Percentiles rank a stretch among this genome's conserved stretches.
These are phyloP conservation scores for Siniperca knerii DNA, from an alignment of 2,113 vertebrate genomes.

Conservation along the genomic window DNA sequence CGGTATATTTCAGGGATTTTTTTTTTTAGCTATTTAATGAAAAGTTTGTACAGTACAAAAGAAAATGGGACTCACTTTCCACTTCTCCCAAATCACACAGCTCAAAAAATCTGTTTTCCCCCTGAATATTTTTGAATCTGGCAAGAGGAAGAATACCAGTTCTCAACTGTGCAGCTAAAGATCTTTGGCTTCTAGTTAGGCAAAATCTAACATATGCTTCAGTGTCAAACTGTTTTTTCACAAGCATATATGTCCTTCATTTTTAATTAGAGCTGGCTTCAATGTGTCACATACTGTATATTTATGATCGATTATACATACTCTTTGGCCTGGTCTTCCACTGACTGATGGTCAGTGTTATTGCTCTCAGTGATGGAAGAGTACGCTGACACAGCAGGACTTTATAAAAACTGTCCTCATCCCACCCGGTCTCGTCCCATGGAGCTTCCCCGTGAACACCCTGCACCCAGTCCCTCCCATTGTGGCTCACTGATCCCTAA, in stretches of 20 bases:
- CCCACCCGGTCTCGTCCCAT: slow-evolving; percentile 38
- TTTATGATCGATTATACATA: not conserved
- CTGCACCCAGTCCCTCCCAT: not conserved
- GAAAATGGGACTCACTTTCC: not conserved
- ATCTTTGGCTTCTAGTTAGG: not conserved
- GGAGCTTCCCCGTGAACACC: slow-evolving; percentile 31
- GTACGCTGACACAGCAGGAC: slow-evolving; percentile 67
- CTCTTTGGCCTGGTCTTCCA: not conserved
- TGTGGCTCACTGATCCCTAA: slow-evolving; percentile 39
- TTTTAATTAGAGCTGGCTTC: not conserved
- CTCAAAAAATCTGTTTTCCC: not conserved
- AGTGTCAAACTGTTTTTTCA: not conserved
- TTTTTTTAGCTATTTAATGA: not conserved
- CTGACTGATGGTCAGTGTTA: slow-evolving; percentile 35
- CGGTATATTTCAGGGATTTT: not conserved
- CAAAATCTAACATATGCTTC: not conserved
- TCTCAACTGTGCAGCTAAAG: not conserved
- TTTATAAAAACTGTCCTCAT: slow-evolving; percentile 67
- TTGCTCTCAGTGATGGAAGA: slow-evolving; percentile 53
- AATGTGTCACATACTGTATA: not conserved
- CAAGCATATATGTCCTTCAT: not conserved
- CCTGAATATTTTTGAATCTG: not conserved
- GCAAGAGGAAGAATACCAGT: not conserved
- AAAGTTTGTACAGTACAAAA: not conserved
- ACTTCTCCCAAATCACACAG: not conserved